Conservation (phyloP, 2,888 invertebrate genomes). For the Drosophila prolongata region DNA sequence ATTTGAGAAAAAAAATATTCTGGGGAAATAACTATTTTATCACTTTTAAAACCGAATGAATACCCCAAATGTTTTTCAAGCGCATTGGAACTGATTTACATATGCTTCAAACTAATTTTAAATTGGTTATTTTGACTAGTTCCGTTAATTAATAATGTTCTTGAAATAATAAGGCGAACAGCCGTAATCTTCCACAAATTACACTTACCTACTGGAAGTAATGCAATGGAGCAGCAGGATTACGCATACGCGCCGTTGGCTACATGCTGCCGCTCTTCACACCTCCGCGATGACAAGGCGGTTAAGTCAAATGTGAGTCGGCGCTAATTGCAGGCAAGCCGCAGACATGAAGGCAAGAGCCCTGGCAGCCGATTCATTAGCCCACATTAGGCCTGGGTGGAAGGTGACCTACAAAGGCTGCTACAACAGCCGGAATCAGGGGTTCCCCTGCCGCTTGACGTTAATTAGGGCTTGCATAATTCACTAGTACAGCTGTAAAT, state of each 20-base stretch:
- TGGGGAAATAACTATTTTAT: too few relatives aligned
- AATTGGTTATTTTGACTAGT: too few relatives aligned
- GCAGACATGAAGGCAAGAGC: constrained; percentile 46
- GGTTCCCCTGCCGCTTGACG: constrained; percentile 35
- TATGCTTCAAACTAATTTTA: too few relatives aligned
- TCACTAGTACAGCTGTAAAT: constrained; percentile 52
- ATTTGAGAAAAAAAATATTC: too few relatives aligned
- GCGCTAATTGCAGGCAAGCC: constrained; percentile 66
- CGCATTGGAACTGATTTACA: too few relatives aligned
- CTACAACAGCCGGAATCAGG: constrained; percentile 10
- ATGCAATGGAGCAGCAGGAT: background rate
- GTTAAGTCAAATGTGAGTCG: constrained; percentile 58
- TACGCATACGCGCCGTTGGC: constrained; percentile 5
- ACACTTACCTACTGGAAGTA: too few relatives aligned
- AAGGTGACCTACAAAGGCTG: constrained; percentile 18
- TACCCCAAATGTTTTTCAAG: too few relatives aligned
- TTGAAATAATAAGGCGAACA: too few relatives aligned
- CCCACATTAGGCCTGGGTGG: constrained; percentile 43
- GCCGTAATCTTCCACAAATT: too few relatives aligned
- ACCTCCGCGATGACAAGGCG: constrained; percentile 43
- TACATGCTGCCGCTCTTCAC: constrained; percentile 37
- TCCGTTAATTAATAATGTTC: too few relatives aligned
- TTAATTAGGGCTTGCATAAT: constrained; percentile 72
- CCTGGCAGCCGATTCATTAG: constrained; percentile 61
- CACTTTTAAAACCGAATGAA: too few relatives aligned